These are phyloP conservation scores for Condylostylus longicornis DNA, from an alignment of 1,140 invertebrate species.

Conservation along the genomic window DNA sequence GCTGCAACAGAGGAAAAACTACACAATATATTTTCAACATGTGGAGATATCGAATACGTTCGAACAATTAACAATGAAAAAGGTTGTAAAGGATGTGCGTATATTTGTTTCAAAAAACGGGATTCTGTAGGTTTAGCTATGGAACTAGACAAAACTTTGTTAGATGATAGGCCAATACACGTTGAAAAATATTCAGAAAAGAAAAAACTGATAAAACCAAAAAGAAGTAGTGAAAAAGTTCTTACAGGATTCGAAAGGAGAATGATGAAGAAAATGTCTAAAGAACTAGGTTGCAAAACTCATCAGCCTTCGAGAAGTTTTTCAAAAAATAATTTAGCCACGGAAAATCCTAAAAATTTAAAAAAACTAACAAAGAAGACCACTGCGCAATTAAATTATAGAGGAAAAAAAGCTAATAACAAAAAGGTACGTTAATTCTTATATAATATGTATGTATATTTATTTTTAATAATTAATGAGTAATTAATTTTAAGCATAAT, in stretches of 20 bases:
- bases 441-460: no score
- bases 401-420: neutral
- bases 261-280: neutral
- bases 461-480: no score
- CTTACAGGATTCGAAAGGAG: neutral
- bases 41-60: slow-evolving; percentile 29
- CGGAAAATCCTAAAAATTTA: no score
- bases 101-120: slow-evolving; percentile 24
- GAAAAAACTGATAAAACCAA: slow-evolving; percentile 6
- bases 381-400: neutral
- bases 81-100: slow-evolving; percentile 28
- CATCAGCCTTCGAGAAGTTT: neutral
- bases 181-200: slow-evolving; percentile 24
- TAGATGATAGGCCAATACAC: slow-evolving; percentile 27
- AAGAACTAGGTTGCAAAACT: no score
- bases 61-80: slow-evolving; percentile 22
- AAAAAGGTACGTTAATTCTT: neutral
- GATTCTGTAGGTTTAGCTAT: slow-evolving; percentile 26
- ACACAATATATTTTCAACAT: slow-evolving; percentile 25
- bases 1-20: slow-evolving; percentile 23
- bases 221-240: neutral
- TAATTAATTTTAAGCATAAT: no score
- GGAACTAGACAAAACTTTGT: slow-evolving; percentile 22
- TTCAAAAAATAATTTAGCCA: neutral
- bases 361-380: neutral